A percentile compares a stretch with the other conserved stretches of the same genome.
phyloP scores from a whole-genome alignment of 2,113 vertebrate genomes.

The Aspiorhynchus laticeps region DNA sequence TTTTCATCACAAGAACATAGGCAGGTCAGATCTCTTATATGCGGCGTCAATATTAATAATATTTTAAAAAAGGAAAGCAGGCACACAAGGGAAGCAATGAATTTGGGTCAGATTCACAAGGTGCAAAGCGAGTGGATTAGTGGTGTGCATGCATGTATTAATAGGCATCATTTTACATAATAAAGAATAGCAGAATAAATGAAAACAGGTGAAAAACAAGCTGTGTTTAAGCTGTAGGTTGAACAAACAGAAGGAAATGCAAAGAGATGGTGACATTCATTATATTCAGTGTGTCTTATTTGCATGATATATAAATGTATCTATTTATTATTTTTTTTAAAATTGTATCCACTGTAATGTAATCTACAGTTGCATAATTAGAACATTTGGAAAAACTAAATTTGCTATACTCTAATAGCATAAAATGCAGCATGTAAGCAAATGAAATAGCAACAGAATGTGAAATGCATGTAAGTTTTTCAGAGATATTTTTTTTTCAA shows the following conservation, averaged over 20 bases:
- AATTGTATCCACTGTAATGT: background rate
- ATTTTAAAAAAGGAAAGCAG: constrained; percentile 31
- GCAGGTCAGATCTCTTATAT: constrained; percentile 70
- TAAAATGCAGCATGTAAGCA: background rate
- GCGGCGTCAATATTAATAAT: constrained; percentile 69
- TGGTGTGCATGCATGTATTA: constrained; percentile 68
- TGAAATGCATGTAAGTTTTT: background rate
- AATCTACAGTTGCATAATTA: background rate
- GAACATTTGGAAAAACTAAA: background rate
- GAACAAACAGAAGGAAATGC: constrained; percentile 62
- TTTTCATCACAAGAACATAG: constrained; percentile 60
- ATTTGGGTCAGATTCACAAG: constrained; percentile 76
- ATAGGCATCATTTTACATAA: constrained; percentile 71
- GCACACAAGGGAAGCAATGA: constrained; percentile 64
- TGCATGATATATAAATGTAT: background rate
- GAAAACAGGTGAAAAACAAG: constrained; percentile 69
- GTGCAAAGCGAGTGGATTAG: constrained; percentile 75
- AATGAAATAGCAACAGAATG: background rate
- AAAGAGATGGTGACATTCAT: constrained; percentile 62
- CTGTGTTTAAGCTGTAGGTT: constrained; percentile 68
- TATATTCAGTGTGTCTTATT: background rate
- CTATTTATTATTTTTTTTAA: background rate
- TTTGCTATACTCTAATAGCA: background rate
- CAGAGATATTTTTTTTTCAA: too few relatives aligned
- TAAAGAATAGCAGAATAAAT: constrained; percentile 67